phyloP scores from a whole-genome alignment of 2,113 vertebrate genomes.

The Neoarius graeffei region DNA sequence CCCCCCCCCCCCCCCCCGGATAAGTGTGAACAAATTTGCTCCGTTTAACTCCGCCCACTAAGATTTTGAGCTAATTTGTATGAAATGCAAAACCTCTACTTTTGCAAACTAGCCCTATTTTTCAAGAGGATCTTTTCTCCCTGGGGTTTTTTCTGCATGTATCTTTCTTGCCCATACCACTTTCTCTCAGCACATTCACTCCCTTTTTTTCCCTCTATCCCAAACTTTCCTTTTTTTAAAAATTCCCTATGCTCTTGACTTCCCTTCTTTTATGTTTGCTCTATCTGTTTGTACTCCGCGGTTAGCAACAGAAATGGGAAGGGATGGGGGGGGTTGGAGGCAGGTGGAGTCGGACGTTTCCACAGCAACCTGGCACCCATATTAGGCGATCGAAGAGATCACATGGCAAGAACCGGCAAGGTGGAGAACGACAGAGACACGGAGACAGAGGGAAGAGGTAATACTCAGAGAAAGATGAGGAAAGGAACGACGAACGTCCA shows the following conservation, averaged over 20 bases:
- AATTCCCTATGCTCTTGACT: conserved; percentile 13
- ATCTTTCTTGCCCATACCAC: background rate
- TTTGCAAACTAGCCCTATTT: background rate
- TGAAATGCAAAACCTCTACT: background rate
- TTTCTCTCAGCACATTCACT: background rate
- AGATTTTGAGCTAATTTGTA: background rate
- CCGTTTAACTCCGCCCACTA: background rate
- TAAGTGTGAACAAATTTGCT: background rate
- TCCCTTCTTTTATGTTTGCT: conserved; percentile 50
- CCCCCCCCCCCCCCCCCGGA: too few relatives aligned
- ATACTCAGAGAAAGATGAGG: conserved; percentile 54
- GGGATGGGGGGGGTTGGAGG: conserved; percentile 55
- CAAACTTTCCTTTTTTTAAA: conserved; percentile 31
- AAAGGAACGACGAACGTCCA: conserved; percentile 39
- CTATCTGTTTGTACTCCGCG: conserved; percentile 56
- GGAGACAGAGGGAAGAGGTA: conserved; percentile 48
- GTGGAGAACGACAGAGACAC: conserved; percentile 56
- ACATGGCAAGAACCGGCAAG: conserved; percentile 61
- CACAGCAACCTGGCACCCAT: conserved; percentile 80
- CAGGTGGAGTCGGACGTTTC: conserved; percentile 89
- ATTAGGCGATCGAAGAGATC: conserved; percentile 77
- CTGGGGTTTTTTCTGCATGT: background rate
- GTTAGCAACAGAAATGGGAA: conserved; percentile 52
- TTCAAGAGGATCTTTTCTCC: background rate
- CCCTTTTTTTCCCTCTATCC: background rate